Evolutionary conservation across 2,113 vertebrate species (phyloP), one percentile per base, ranked within the genome.

Genomic region (Platycercus adscitus): DNA sequence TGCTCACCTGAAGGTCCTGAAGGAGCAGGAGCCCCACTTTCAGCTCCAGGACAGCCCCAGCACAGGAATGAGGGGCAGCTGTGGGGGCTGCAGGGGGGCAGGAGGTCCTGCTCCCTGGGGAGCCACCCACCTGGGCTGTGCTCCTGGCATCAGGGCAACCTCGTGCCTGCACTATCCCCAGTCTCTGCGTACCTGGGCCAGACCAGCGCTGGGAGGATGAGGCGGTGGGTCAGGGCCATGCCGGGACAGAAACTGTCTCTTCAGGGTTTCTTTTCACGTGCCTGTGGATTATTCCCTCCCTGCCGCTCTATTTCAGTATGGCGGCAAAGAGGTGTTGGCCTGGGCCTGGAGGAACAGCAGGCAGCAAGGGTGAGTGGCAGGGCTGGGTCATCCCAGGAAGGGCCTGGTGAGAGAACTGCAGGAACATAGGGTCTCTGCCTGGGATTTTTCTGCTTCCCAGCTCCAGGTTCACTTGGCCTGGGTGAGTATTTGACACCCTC

Each of bases 261-360:
- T 46, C 29, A 41, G 72, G 25, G 37, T 63, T 56, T 78, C 20
- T 72, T 69, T 52, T 53, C 23, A 5, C 0, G 1, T 44, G 14
- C 33, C 29, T 0, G 1, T 29, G 56, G 23, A 24, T 88, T 60
- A 46, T 60, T 44, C 47, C 58, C 11, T 53, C 19, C 23, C 75
- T 63, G 41, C 37, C 0, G 1, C 60, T 78, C 61, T 9, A 0
- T 85, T 97, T 89, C 84, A 99, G 98, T 97, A 92, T 10, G 98
- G 99, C 64, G 98, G 98, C 64, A 99, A 98, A 88, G 98, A 99
- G 76, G 98, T 98, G 63, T 86, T 99, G 82, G 98, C 98, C 82
- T 16, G 68, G 14, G 98, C 97, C 15, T 98, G 86, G 78, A 98
- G 69, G 94, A 95, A 86, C 95, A 61, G 55, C 87, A n/a, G 39